Conservation (phyloP, 2,888 invertebrate species). For the Cyrtodaria siliqua region DNA sequence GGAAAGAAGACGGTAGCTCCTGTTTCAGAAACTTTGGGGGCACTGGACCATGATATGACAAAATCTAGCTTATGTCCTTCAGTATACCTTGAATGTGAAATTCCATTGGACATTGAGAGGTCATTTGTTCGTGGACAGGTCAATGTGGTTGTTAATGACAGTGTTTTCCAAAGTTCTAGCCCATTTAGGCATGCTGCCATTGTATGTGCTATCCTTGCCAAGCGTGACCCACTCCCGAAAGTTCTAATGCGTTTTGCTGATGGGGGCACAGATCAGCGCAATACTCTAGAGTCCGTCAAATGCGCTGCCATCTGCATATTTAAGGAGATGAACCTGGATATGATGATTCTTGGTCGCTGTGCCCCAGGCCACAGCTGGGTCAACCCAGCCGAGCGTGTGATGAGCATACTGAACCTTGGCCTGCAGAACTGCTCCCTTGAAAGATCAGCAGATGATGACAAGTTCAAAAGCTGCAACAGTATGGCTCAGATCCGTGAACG, state of each 20-base stretch:
- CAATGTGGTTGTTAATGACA: conserved; percentile 38
- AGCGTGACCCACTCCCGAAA: conserved; percentile 6
- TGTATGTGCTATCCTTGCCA: background rate
- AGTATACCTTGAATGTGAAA: conserved; percentile 35
- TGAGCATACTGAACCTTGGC: conserved; percentile 49
- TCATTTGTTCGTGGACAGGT: conserved; percentile 58
- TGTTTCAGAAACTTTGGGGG: conserved; percentile 20
- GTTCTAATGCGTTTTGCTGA: conserved; percentile 44
- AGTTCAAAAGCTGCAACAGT: conserved; percentile 15
- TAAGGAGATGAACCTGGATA: conserved; percentile 50
- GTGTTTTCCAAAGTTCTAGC: conserved; percentile 28
- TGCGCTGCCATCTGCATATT: conserved; percentile 52
- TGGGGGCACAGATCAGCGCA: conserved; percentile 54
- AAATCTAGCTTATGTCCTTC: conserved; percentile 42
- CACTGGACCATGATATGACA: conserved; percentile 61
- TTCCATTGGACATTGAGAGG: conserved; percentile 23
- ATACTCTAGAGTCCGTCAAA: conserved; percentile 37
- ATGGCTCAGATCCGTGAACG: conserved; percentile 10
- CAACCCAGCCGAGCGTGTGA: conserved; percentile 56
- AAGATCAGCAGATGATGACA: conserved; percentile 15
- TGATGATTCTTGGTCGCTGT: conserved; percentile 49
- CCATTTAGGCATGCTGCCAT: conserved; percentile 48
- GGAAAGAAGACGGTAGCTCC: conserved; percentile 45
- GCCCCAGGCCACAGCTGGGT: conserved; percentile 55
- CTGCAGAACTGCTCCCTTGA: conserved; percentile 51